Evolutionary conservation across 2,113 vertebrate genomes (phyloP), one percentile per base, ranked within the genome.

Genomic region (Megalops atlanticus): DNA sequence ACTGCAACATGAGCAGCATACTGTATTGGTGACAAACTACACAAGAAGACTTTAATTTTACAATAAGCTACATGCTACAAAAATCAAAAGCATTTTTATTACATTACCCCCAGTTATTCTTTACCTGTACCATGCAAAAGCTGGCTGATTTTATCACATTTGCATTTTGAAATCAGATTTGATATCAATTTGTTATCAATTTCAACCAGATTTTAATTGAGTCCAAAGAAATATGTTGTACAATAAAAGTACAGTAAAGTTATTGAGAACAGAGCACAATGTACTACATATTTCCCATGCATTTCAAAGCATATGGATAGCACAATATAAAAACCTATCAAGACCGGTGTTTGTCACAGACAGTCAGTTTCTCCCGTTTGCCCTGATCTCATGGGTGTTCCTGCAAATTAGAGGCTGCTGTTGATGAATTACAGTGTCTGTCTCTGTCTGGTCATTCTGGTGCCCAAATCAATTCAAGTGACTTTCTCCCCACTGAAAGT

Each of bases 371-470:
- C 40, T 82, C 76, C 74, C 74, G 73, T 69, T 38, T 81, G 74
- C 79, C 36, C 15, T 86, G 87, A 89, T 89, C 84, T 89, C 87
- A 81, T 79, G 82, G 86, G 86, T 71, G 54, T 83, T 52, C 45
- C 84, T 73, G 83, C 86, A 88, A 86, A 90, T 91, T 87, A 89
- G 45, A 88, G 82, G 83, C 79, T 68, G 77, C 69, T 83, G 76
- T 81, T 87, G 88, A 92, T 91, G 83, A 91, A 90, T 92, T 83
- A 89, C 84, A 80, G 84, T 82, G 45, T 86, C 85, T 69, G 7
- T 84, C 83, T 83, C 68, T 84, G 76, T 79, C 27, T 41, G 69
- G 72, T 79, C 82, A 85, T 82, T 76, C 86, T 74, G 82, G n/a
- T 84, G 80, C 77, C 70, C 54, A 24, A 87, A 91, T 91, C 88